Conservation (phyloP, 2,888 invertebrate species). For the Acrobasis suavella region DNA sequence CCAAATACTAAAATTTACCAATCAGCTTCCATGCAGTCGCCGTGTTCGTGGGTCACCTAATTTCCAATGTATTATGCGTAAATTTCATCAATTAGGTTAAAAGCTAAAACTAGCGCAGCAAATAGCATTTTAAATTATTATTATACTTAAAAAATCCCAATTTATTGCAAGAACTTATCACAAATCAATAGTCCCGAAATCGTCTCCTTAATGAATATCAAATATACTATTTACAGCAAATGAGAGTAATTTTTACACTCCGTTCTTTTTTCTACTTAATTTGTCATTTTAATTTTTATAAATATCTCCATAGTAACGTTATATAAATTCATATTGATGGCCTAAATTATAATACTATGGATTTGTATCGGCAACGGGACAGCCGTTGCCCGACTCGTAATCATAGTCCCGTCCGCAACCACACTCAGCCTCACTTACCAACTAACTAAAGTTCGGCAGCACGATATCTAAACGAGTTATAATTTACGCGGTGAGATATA, state of each 20-base stretch:
- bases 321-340: constrained; percentile 75
- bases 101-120: constrained; percentile 59
- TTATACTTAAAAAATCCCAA: constrained; percentile 44
- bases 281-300: constrained; percentile 74
- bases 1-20: constrained; percentile 51
- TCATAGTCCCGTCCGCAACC: constrained; percentile 22
- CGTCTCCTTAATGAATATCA: constrained; percentile 57
- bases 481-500: constrained; percentile 68
- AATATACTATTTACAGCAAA: constrained; percentile 79
- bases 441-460: constrained; percentile 60
- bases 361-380: constrained; percentile 49
- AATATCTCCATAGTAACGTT: constrained; percentile 66
- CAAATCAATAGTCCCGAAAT: constrained; percentile 55
- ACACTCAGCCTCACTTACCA: constrained; percentile 42
- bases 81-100: constrained; percentile 33
- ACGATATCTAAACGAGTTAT: constrained; percentile 62
- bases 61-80: constrained; percentile 24
- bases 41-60: constrained; percentile 44
- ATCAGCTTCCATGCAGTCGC: constrained; percentile 50
- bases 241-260: constrained; percentile 68
- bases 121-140: constrained; percentile 49
- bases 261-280: constrained; percentile 70
- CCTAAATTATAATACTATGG: constrained; percentile 73
- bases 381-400: constrained; percentile 26
- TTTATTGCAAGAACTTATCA: constrained; percentile 75